Percentiles rank a stretch among this genome's conserved stretches.
These are phyloP conservation scores for Cylindroiulus punctatus DNA, from an alignment of 2,888 invertebrate species.

Conservation along the genomic window DNA sequence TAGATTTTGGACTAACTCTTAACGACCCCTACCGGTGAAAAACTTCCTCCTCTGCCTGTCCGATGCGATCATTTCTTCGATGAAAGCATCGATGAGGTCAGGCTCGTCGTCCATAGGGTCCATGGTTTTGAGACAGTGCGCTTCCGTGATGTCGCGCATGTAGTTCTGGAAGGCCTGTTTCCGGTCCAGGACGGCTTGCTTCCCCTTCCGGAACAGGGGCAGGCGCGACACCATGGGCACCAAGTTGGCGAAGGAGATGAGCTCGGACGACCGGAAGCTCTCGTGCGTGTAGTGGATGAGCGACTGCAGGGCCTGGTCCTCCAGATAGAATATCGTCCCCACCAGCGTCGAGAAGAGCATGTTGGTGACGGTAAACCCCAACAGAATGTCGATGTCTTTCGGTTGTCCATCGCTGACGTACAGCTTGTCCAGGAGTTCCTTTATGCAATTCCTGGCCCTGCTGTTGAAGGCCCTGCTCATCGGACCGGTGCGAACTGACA, in stretches of 20 bases:
- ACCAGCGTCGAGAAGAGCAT: too few relatives aligned
- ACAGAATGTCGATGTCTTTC: background rate
- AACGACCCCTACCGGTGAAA: constrained; percentile 54
- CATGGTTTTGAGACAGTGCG: too few relatives aligned
- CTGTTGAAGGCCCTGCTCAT: background rate
- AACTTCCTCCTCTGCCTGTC: background rate
- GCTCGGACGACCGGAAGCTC: constrained; percentile 52
- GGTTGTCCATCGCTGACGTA: background rate
- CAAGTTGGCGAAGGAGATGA: constrained; percentile 48
- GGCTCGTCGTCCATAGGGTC: too few relatives aligned
- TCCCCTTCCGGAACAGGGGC: background rate
- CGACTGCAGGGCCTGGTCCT: constrained; percentile 52
- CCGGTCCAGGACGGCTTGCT: too few relatives aligned
- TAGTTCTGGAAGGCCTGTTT: too few relatives aligned
- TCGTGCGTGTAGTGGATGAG: constrained; percentile 55
- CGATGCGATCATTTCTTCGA: constrained; percentile 55
- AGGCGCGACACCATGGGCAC: background rate
- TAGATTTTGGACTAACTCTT: background rate
- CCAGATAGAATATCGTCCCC: background rate
- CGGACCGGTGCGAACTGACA: constrained; percentile 64
- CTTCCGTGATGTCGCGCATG: too few relatives aligned
- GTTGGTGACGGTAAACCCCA: background rate
- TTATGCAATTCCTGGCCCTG: background rate
- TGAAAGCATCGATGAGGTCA: constrained; percentile 59
- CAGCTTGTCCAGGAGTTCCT: background rate